Evolutionary conservation across 1,140 invertebrate species (phyloP).

Genomic region (Micrasema minimum): DNA sequence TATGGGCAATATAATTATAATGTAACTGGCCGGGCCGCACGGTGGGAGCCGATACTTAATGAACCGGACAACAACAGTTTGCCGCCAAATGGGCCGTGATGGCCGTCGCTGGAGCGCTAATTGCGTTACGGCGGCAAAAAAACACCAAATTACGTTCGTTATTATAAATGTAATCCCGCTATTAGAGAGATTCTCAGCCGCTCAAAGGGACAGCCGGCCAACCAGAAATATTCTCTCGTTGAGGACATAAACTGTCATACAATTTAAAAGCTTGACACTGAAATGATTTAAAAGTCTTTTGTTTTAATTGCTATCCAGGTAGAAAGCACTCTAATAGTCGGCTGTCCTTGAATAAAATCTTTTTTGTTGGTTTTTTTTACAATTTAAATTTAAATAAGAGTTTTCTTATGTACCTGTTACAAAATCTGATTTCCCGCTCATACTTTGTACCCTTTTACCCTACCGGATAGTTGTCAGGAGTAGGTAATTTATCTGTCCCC

Average conservation of each 20-base stretch:
- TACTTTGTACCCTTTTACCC: not conserved
- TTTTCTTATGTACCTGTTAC: too few species aligned
- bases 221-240: not conserved
- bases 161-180: conserved; percentile 32
- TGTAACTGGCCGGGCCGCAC: not conserved
- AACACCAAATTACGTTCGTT: conserved; percentile 31
- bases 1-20: too few species aligned
- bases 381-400: too few species aligned
- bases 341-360: too few species aligned
- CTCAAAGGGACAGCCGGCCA: conserved; percentile 18
- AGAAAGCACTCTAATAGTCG: too few species aligned
- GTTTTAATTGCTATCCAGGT: too few species aligned
- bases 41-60: conserved; percentile 1
- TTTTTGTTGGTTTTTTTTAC: too few species aligned
- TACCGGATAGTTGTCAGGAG: not conserved
- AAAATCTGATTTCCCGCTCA: too few species aligned
- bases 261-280: too few species aligned
- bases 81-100: conserved; percentile 29
- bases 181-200: conserved; percentile 14
- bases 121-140: conserved; percentile 33
- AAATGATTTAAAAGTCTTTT: too few species aligned
- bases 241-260: not conserved
- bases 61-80: conserved; percentile 7
- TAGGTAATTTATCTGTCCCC: not conserved
- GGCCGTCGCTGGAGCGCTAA: conserved; percentile 24